phyloP scores from a whole-genome alignment of 2,888 invertebrate species.

The Plusia festucae region DNA sequence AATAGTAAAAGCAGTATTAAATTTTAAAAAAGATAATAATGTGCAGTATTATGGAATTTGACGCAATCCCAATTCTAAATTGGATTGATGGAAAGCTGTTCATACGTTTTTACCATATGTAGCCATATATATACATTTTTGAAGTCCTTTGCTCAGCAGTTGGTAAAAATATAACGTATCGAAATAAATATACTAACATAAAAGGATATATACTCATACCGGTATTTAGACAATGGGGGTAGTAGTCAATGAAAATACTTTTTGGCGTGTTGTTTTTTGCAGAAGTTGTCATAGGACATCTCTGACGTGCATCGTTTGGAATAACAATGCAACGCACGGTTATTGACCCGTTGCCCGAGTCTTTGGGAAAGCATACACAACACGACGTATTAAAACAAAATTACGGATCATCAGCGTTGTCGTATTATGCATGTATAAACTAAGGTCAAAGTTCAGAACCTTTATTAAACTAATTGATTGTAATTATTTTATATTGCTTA shows the following conservation, averaged over 20 bases:
- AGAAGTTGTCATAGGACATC: neutral
- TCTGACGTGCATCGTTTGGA: conserved; percentile 1
- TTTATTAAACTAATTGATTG: neutral
- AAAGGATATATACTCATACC: neutral
- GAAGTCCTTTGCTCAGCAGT: neutral
- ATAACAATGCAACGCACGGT: conserved; percentile 1
- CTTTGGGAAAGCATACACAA: neutral
- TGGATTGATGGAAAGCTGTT: too few relatives aligned
- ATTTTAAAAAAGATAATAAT: neutral
- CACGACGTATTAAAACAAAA: neutral
- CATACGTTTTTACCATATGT: too few relatives aligned
- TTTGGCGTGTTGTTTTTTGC: neutral
- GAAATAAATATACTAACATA: neutral
- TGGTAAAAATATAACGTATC: neutral
- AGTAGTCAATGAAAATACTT: neutral
- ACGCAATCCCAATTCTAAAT: neutral
- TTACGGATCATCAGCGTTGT: neutral
- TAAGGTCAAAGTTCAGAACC: conserved; percentile 2
- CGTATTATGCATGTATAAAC: neutral
- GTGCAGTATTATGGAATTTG: neutral
- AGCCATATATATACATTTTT: neutral
- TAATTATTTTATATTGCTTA: neutral
- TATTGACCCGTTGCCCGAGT: neutral
- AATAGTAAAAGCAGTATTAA: neutral
- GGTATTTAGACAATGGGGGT: neutral